A percentile compares a stretch with the other conserved stretches of the same genome.
Conservation (phyloP, 30 jellyfish, hydroid and myxozoan genomes). For the Aurelia aurita region DNA sequence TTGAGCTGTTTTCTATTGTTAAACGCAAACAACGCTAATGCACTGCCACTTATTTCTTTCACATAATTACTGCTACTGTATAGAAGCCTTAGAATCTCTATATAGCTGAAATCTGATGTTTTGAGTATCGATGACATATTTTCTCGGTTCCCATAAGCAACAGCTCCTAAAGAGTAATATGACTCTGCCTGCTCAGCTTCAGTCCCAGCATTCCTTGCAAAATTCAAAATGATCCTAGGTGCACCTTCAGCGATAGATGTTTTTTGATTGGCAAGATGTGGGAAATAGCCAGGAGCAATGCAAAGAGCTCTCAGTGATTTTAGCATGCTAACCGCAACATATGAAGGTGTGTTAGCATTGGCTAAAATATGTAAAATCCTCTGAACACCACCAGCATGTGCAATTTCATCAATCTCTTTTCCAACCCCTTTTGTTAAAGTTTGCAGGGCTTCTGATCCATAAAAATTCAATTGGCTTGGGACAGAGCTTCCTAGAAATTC, state of each 20-base stretch:
- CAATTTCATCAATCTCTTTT: slow-evolving; percentile 53
- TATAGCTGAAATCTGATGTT: slow-evolving; percentile 49
- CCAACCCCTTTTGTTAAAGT: slow-evolving; percentile 65
- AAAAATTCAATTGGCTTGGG: slow-evolving; percentile 48
- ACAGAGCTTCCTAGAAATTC: slow-evolving; percentile 73
- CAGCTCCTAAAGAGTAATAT: slow-evolving; percentile 51
- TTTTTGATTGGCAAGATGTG: slow-evolving; percentile 43
- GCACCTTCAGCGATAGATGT: slow-evolving; percentile 59
- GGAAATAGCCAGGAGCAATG: slow-evolving; percentile 67
- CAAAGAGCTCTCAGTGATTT: slow-evolving; percentile 44
- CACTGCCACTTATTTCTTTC: slow-evolving; percentile 57
- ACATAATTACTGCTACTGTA: slow-evolving; percentile 36
- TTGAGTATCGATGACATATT: slow-evolving; percentile 26
- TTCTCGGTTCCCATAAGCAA: slow-evolving; percentile 57
- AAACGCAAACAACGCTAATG: slow-evolving; percentile 67
- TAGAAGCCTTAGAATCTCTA: slow-evolving; percentile 40
- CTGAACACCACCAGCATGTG: slow-evolving; percentile 54
- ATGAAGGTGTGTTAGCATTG: slow-evolving; percentile 43
- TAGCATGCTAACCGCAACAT: slow-evolving; percentile 61
- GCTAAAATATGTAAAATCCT: slow-evolving; percentile 61
- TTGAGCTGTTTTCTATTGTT: slow-evolving; percentile 26
- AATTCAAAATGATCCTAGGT: slow-evolving; percentile 28
- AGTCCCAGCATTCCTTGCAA: slow-evolving; percentile 51
- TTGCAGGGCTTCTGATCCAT: slow-evolving; percentile 62
- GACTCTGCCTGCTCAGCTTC: slow-evolving; percentile 64